A percentile compares a stretch with the other conserved stretches of the same genome.
These are phyloP conservation scores for Eulithis prunata DNA, from an alignment of 2,888 invertebrate genomes.

Conservation along the genomic window DNA sequence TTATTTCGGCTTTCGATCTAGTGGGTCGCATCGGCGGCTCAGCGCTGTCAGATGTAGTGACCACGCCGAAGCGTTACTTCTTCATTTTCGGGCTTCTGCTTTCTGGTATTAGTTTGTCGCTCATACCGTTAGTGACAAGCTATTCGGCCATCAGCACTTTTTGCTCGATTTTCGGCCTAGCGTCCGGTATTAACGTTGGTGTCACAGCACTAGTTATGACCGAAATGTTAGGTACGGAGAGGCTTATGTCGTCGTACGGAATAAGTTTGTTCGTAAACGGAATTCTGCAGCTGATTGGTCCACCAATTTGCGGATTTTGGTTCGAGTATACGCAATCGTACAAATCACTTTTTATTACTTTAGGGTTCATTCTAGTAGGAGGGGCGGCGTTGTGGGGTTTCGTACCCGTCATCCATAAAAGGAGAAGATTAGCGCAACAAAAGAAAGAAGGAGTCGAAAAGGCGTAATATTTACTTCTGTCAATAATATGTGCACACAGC, in stretches of 20 bases:
- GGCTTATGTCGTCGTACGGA: slow-evolving; percentile 93
- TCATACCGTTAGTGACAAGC: slow-evolving; percentile 87
- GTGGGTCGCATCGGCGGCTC: slow-evolving; percentile 94
- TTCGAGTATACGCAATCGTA: slow-evolving; percentile 87
- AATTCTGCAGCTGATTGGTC: slow-evolving; percentile 91
- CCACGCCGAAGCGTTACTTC: slow-evolving; percentile 92
- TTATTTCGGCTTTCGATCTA: slow-evolving; percentile 91
- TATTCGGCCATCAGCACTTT: slow-evolving; percentile 87
- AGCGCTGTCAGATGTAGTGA: slow-evolving; percentile 90
- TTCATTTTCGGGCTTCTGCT: slow-evolving; percentile 91
- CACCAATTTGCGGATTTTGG: slow-evolving; percentile 92
- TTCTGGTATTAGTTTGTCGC: slow-evolving; percentile 89
- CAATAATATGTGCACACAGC: slow-evolving; percentile 15
- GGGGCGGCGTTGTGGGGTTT: slow-evolving; percentile 91
- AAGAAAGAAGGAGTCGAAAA: slow-evolving; percentile 47
- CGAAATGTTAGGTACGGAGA: slow-evolving; percentile 92
- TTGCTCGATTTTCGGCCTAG: slow-evolving; percentile 91
- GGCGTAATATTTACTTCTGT: slow-evolving; percentile 49
- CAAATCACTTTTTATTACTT: slow-evolving; percentile 88
- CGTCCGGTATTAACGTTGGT: slow-evolving; percentile 93
- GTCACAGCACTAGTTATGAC: slow-evolving; percentile 95
- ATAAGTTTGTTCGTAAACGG: slow-evolving; percentile 94
- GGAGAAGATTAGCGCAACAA: slow-evolving; percentile 54
- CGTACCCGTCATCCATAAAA: slow-evolving; percentile 87
- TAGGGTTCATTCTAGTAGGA: slow-evolving; percentile 88